phyloP scores from a whole-genome alignment of 2,113 vertebrate genomes.

The Morone chrysops region DNA sequence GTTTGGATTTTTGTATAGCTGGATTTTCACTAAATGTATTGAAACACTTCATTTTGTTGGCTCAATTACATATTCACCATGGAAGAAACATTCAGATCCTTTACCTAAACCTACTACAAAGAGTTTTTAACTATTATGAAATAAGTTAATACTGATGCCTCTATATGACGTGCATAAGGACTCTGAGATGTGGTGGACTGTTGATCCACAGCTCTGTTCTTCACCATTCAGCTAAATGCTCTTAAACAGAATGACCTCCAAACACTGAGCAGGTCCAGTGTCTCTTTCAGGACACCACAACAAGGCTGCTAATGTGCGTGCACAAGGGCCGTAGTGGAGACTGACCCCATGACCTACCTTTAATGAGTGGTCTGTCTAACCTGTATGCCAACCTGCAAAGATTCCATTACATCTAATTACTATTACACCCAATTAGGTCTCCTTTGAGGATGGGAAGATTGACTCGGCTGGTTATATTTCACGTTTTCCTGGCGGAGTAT shows the following conservation, averaged over 20 bases:
- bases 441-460: not conserved
- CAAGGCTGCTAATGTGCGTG: not conserved
- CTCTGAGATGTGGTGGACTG: too few species aligned
- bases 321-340: not conserved
- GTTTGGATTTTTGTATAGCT: not conserved
- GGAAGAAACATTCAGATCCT: not conserved
- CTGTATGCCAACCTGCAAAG: slow-evolving; percentile 13
- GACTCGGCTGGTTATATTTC: slow-evolving; percentile 8
- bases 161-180: too few species aligned
- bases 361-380: slow-evolving; percentile 32
- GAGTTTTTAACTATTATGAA: too few species aligned
- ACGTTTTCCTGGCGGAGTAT: not conserved
- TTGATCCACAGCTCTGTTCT: not conserved
- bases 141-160: too few species aligned
- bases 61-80: not conserved
- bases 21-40: not conserved
- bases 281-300: not conserved
- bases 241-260: not conserved
- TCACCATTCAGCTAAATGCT: not conserved
- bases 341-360: slow-evolving; percentile 15
- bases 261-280: not conserved
- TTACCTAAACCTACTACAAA: too few species aligned
- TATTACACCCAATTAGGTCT: slow-evolving; percentile 48
- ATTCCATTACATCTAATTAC: slow-evolving; percentile 60
- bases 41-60: not conserved